phyloP scores from a whole-genome alignment of 2,888 invertebrate genomes.

The Diarsia mendica region DNA sequence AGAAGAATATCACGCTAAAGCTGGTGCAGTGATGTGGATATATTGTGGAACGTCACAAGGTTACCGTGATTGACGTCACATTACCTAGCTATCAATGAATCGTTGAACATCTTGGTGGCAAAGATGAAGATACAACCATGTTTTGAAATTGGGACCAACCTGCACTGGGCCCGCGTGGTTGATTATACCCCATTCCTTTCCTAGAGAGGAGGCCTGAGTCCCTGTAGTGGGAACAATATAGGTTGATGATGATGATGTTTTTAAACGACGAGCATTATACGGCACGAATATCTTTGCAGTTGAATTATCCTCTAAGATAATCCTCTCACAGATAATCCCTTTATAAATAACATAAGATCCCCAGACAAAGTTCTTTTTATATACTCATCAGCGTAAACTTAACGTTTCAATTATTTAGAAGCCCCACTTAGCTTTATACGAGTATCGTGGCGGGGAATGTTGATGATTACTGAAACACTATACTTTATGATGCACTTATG shows the following conservation, averaged over 20 bases:
- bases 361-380: neutral
- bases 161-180: no score
- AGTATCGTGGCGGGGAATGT: slow-evolving; percentile 3
- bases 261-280: neutral
- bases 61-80: slow-evolving; percentile 5
- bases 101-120: neutral
- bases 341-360: neutral
- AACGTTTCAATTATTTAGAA: slow-evolving; percentile 30
- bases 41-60: neutral
- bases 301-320: neutral
- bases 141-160: neutral
- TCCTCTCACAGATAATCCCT: neutral
- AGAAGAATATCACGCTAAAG: neutral
- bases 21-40: slow-evolving; percentile 6
- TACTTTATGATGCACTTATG: slow-evolving; percentile 42
- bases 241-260: neutral
- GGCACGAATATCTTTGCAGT: neutral
- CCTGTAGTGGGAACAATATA: no score
- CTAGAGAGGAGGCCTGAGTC: no score
- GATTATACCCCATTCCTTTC: no score
- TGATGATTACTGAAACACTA: slow-evolving; percentile 25
- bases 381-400: neutral
- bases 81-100: neutral
- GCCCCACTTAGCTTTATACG: slow-evolving; percentile 22
- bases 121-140: no score